A percentile compares a stretch with the other conserved stretches of the same genome.
Conservation (phyloP, 2,113 vertebrate genomes). For the Lepus europaeus region DNA sequence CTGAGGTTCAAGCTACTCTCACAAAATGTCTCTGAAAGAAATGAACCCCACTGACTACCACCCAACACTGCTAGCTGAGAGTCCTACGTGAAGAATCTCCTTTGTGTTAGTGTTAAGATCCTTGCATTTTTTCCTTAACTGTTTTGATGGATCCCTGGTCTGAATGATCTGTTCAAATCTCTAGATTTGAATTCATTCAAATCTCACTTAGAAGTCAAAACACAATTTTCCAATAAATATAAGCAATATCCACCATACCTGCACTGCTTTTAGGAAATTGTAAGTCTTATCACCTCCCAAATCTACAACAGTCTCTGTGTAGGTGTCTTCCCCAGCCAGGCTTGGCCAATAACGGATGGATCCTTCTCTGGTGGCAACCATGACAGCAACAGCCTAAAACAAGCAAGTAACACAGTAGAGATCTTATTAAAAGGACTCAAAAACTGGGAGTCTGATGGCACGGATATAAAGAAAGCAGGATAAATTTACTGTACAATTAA, state of each 20-base stretch:
- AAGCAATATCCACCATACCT: constrained; percentile 84
- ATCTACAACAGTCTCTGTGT: constrained; percentile 89
- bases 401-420: constrained; percentile 2
- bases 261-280: constrained; percentile 93
- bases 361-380: constrained; percentile 93
- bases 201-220: not conserved
- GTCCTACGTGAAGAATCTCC: not conserved
- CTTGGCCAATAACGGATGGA: constrained; percentile 94
- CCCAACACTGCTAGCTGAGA: not conserved
- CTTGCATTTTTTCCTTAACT: not conserved
- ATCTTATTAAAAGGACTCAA: not conserved
- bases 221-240: not conserved
- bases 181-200: not conserved
- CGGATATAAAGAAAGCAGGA: not conserved
- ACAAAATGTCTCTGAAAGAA: not conserved
- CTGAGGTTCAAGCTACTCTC: not conserved
- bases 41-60: not conserved
- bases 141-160: not conserved
- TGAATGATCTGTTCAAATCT: not conserved
- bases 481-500: not conserved
- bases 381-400: constrained; percentile 90
- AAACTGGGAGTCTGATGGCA: not conserved
- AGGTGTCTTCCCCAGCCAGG: constrained; percentile 92
- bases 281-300: constrained; percentile 90
- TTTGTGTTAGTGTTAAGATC: not conserved